Conservation (phyloP, 2,888 invertebrate species). For the Ochropleura leucogaster region DNA sequence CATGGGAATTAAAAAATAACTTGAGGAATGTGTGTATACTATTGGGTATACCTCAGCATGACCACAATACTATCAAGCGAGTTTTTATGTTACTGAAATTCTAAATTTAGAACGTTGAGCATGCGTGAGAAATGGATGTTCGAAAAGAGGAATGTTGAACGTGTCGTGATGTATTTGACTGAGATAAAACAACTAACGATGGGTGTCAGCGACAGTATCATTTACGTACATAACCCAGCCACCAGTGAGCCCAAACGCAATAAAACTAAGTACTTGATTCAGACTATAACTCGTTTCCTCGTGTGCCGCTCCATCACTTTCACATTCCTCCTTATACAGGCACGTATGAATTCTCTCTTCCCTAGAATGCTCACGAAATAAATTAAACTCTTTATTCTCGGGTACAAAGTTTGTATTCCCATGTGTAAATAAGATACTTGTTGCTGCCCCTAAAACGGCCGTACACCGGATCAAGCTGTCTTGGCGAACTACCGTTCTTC, state of each 20-base stretch:
- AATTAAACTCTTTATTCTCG: constrained; percentile 74
- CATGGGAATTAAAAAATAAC: no score
- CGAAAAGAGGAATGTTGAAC: background rate
- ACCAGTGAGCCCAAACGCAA: constrained; percentile 50
- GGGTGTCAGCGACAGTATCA: constrained; percentile 21
- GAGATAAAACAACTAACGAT: constrained; percentile 14
- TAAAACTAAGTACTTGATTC: constrained; percentile 74
- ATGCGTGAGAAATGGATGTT: background rate
- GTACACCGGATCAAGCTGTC: constrained; percentile 87
- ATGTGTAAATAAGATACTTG: constrained; percentile 79
- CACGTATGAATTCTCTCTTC: constrained; percentile 79
- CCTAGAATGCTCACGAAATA: constrained; percentile 59
- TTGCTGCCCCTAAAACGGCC: constrained; percentile 84
- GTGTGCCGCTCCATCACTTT: constrained; percentile 80
- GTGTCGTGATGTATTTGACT: background rate
- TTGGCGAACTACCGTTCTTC: constrained; percentile 84
- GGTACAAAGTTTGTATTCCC: constrained; percentile 77
- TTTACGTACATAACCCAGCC: constrained; percentile 33
- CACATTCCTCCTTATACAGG: constrained; percentile 81
- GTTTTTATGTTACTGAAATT: no score
- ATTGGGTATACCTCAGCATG: no score
- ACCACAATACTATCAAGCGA: no score
- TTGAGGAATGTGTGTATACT: no score
- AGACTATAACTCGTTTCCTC: constrained; percentile 71
- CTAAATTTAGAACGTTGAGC: constrained; percentile 13